Conservation (phyloP, 2,888 invertebrate genomes). For the Hanleya hanleyi region DNA sequence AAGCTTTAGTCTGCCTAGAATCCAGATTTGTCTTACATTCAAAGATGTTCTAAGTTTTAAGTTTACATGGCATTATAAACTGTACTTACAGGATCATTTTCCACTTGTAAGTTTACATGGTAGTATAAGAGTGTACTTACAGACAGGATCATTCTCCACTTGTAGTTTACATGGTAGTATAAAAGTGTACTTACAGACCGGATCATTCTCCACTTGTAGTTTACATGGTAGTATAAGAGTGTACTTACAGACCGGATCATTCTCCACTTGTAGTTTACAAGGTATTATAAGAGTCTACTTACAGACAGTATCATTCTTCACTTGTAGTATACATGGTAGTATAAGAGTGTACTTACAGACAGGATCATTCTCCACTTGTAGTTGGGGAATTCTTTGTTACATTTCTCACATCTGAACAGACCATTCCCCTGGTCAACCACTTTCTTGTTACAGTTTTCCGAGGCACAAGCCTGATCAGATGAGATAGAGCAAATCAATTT, state of each 20-base stretch:
- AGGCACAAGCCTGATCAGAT: conserved; percentile 83
- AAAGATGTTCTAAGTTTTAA: conserved; percentile 90
- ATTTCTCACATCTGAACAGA: conserved; percentile 95
- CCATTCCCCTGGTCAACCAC: conserved; percentile 91
- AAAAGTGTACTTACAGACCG: conserved; percentile 84
- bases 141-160: conserved; percentile 86
- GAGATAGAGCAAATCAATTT: too few species aligned
- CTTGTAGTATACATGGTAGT: conserved; percentile 79
- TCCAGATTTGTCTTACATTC: conserved; percentile 79
- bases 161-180: too few species aligned
- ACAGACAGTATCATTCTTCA: conserved; percentile 88
- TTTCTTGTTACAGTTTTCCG: conserved; percentile 95
- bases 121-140: conserved; percentile 81
- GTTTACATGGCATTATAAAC: too few species aligned
- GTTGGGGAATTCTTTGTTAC: conserved; percentile 86
- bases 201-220: conserved; percentile 90
- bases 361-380: conserved; percentile 90
- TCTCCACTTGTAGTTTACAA: conserved; percentile 91
- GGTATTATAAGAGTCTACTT: too few species aligned
- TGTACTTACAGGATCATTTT: conserved; percentile 86
- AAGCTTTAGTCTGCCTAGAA: too few species aligned
- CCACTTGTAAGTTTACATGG: conserved; percentile 92
- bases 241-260: conserved; percentile 84
- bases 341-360: conserved; percentile 77
- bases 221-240: too few species aligned